Percentiles rank a stretch among this genome's conserved stretches.
phyloP scores from a whole-genome alignment of 2,797 vertebrate species.

The Liasis olivaceus region DNA sequence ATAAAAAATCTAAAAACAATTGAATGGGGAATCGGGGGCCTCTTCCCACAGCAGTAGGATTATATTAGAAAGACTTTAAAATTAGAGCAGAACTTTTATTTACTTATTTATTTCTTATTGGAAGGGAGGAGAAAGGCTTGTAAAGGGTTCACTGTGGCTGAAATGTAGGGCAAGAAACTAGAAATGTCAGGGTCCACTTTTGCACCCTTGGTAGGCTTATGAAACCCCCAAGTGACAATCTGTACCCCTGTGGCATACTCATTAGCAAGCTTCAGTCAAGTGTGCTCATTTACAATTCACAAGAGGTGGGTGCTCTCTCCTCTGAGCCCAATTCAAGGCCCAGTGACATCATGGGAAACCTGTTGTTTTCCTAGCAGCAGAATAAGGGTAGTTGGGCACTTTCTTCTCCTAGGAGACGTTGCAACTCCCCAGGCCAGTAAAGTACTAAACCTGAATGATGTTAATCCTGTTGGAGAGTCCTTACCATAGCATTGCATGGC shows the following conservation, averaged over 20 bases:
- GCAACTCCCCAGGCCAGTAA: conserved; percentile 53
- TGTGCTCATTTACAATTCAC: neutral
- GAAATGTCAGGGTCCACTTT: neutral
- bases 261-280: neutral
- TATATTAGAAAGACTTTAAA: neutral
- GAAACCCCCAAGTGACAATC: neutral
- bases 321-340: neutral
- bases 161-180: neutral
- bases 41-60: neutral
- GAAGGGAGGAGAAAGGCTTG: neutral
- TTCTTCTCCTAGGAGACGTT: neutral
- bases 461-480: conserved; percentile 49
- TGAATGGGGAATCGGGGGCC: neutral
- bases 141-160: neutral
- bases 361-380: neutral
- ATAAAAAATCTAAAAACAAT: neutral
- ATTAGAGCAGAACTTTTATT: neutral
- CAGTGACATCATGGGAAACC: neutral
- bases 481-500: conserved; percentile 44
- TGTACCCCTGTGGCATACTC: neutral
- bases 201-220: neutral
- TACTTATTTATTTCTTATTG: no score
- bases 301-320: neutral
- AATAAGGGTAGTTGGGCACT: neutral
- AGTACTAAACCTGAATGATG: conserved; percentile 62